Conservation (phyloP, 2,797 vertebrate genomes). For the Taenioides sp. region DNA sequence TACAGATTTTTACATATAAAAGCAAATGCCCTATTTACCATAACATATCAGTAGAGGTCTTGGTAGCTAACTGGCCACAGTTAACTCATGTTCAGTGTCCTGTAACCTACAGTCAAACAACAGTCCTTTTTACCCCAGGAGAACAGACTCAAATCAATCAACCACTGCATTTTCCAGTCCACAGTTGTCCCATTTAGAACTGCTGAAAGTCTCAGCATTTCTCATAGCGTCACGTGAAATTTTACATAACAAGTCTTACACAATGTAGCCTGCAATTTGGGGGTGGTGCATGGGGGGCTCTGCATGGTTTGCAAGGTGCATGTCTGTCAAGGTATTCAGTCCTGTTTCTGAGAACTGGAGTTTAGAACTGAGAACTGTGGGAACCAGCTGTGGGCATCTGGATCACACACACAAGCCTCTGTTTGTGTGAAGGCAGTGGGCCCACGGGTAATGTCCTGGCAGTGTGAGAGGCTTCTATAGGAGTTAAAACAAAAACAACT, state of each 20-base stretch:
- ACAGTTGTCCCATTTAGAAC: conserved; percentile 19
- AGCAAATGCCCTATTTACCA: too few species aligned
- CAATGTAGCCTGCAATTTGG: conserved; percentile 34
- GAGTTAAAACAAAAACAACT: conserved; percentile 45
- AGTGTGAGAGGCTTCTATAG: conserved; percentile 26
- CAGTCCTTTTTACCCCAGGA: background rate
- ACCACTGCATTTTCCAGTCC: background rate
- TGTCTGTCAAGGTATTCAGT: conserved; percentile 29
- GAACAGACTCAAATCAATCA: background rate
- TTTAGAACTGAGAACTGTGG: conserved; percentile 33
- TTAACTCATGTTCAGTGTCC: background rate
- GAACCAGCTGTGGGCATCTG: conserved; percentile 40
- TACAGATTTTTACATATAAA: too few species aligned
- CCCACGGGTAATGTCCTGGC: conserved; percentile 33
- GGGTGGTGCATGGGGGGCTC: background rate
- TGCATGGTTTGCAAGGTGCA: conserved; percentile 1
- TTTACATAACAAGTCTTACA: conserved; percentile 58
- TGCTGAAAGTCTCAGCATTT: conserved; percentile 19
- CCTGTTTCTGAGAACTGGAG: conserved; percentile 39
- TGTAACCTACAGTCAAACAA: background rate
- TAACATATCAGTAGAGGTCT: background rate
- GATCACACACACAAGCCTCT: conserved; percentile 21
- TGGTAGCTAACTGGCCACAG: background rate
- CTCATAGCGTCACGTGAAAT: conserved; percentile 17
- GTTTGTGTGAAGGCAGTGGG: conserved; percentile 36